Evolutionary conservation across 2,888 invertebrate species (phyloP).

Genomic region (Philereme transversata): DNA sequence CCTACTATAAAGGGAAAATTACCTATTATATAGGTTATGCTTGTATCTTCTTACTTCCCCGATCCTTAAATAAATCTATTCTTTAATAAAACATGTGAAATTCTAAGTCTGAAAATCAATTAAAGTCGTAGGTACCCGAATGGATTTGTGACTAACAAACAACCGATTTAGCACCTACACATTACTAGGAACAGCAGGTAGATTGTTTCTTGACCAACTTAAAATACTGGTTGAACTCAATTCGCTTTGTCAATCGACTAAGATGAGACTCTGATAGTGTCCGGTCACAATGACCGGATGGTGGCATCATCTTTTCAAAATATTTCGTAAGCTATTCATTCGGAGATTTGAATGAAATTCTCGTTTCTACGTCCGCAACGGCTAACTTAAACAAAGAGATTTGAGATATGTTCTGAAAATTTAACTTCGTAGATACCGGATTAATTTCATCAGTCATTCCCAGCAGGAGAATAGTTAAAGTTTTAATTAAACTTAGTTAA

Average conservation of each 20-base stretch:
- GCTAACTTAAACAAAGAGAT: constrained; percentile 27
- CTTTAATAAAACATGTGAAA: too few relatives aligned
- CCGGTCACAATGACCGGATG: constrained; percentile 33
- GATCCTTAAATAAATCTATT: too few relatives aligned
- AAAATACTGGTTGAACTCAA: constrained; percentile 15
- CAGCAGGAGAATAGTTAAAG: constrained; percentile 27
- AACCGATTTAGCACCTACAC: too few relatives aligned
- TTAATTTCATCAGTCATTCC: constrained; percentile 7
- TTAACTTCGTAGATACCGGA: constrained; percentile 2
- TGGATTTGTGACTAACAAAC: too few relatives aligned
- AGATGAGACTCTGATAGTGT: constrained; percentile 29
- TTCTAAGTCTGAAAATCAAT: too few relatives aligned
- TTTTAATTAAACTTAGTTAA: constrained; percentile 60
- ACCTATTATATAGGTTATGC: too few relatives aligned
- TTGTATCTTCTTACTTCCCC: too few relatives aligned
- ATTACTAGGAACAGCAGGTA: not conserved
- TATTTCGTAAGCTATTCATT: constrained; percentile 28
- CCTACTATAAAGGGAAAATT: too few relatives aligned
- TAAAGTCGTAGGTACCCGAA: too few relatives aligned
- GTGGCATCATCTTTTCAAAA: constrained; percentile 29
- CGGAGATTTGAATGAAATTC: constrained; percentile 28
- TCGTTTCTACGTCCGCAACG: constrained; percentile 20
- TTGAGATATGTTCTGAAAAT: constrained; percentile 19
- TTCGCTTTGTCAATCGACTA: constrained; percentile 25
- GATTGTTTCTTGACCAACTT: constrained; percentile 12